These are phyloP conservation scores for Dryobota labecula DNA, from an alignment of 2,888 invertebrate genomes.

Conservation along the genomic window DNA sequence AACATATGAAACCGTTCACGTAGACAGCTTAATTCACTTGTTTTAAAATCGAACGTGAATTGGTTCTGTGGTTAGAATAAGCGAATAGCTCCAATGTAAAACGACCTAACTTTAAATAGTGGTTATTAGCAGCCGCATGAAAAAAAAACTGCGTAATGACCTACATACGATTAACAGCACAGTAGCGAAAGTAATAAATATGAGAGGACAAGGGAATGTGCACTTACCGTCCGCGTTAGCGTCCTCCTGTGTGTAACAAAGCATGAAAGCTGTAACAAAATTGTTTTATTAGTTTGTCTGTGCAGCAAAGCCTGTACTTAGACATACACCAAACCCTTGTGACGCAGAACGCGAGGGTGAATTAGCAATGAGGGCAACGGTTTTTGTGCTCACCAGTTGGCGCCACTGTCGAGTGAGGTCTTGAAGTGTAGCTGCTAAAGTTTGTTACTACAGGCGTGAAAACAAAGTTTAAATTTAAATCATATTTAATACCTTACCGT, in stretches of 20 bases:
- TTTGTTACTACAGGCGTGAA: no score
- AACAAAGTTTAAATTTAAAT: no score
- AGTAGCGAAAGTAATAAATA: constrained; percentile 78
- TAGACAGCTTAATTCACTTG: constrained; percentile 68
- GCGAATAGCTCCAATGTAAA: constrained; percentile 82
- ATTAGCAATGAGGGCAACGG: no score
- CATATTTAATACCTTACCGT: no score
- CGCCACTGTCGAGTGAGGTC: no score
- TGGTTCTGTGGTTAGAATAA: constrained; percentile 81
- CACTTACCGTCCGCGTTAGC: constrained; percentile 96
- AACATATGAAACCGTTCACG: constrained; percentile 44
- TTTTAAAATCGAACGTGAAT: constrained; percentile 62
- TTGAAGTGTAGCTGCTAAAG: no score
- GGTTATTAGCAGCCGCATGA: constrained; percentile 86
- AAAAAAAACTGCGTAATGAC: constrained; percentile 82
- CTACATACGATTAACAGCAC: constrained; percentile 84
- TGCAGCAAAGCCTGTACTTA: constrained; percentile 62
- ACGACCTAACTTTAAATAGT: constrained; percentile 77
- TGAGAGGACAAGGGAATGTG: constrained; percentile 62
- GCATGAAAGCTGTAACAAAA: constrained; percentile 97
- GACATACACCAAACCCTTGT: constrained; percentile 58
- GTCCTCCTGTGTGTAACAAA: constrained; percentile 98
- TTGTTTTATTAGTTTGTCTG: constrained; percentile 74
- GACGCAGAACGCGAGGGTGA: constrained; percentile 44
- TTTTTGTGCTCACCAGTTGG: no score